Evolutionary conservation across 2,888 invertebrate genomes (phyloP), one percentile per base, ranked within the genome.

Genomic region (Drosophila cracens): DNA sequence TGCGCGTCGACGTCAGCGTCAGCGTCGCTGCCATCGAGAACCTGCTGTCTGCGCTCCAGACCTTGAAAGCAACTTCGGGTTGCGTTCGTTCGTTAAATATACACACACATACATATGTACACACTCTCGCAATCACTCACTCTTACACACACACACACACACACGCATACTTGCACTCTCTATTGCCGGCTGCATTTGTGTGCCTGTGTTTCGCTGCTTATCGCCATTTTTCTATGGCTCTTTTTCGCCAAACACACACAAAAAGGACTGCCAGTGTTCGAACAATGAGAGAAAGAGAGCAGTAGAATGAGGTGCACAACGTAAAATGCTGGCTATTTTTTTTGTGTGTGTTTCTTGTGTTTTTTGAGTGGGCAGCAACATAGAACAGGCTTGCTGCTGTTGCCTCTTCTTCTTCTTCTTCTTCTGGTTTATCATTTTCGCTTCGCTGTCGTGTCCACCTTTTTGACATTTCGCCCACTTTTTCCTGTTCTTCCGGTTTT

Each of bases 381-480:
- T 73, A 87, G 81, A 85, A 81, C 76, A 75, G 73, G 81, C 76
- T 76, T 46, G 33, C 36, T 73, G 34, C 21, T 38, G 27, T 21
- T 4, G 11, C 21, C n/a, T 36, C 27, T 13, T 36, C 21, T 29
- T 46, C 64, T 43, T 63, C 56, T 51, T 52, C n/a, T 68, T 67
- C 43, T 48, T 43, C 18, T 58, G 25, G 49, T 29, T 61, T 68
- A 51, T 71, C 54, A 54, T 62, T 46, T 25, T 71, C 40, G 56
- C 27, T 54, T 25, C 46, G 38, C 49, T 75, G 61, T 69, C 25
- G 62, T 82, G 78, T 83, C 83, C 83, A 88, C 79, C 38, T 82
- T 85, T 89, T 86, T 85, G 90, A 87, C 89, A 85, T 90, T 90
- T 89, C 90, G 89, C 89, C 91, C 91, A 89, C 91, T 91, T 89